phyloP scores from a whole-genome alignment of 2,797 vertebrate genomes.

The Tinamus major region DNA sequence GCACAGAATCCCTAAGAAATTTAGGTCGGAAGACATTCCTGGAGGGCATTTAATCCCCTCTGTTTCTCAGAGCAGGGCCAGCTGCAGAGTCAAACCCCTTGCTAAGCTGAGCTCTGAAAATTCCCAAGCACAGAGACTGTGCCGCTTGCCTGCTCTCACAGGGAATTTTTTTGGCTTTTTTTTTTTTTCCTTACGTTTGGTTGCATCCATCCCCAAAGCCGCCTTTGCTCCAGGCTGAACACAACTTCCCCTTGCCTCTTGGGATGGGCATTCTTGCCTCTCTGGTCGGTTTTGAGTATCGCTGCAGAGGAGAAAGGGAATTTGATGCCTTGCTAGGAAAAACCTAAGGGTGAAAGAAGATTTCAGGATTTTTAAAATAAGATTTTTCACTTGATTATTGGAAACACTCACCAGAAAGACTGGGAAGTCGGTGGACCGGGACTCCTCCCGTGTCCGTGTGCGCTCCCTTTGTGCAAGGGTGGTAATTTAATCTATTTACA shows the following conservation, averaged over 20 bases:
- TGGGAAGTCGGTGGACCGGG: conserved; percentile 1
- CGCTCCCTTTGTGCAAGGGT: not conserved
- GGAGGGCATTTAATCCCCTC: too few species aligned
- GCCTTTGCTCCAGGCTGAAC: not conserved
- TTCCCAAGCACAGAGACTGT: not conserved
- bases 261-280: not conserved
- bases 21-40: too few species aligned
- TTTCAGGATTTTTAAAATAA: not conserved
- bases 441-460: not conserved
- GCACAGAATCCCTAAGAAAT: too few species aligned
- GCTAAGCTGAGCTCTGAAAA: not conserved
- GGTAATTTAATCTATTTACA: conserved; percentile 50
- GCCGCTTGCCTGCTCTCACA: not conserved
- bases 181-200: not conserved
- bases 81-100: too few species aligned
- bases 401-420: conserved; percentile 3
- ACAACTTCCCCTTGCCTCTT: not conserved
- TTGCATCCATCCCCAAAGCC: not conserved
- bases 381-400: conserved; percentile 6
- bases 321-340: not conserved
- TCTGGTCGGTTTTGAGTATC: not conserved
- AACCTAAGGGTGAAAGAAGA: conserved; percentile 14
- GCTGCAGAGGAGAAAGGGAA: not conserved
- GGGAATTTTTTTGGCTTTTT: not conserved
- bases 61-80: too few species aligned